Evolutionary conservation across 2,888 invertebrate species (phyloP), one percentile per base, ranked within the genome.

Genomic region (Acholoe squamosa): DNA sequence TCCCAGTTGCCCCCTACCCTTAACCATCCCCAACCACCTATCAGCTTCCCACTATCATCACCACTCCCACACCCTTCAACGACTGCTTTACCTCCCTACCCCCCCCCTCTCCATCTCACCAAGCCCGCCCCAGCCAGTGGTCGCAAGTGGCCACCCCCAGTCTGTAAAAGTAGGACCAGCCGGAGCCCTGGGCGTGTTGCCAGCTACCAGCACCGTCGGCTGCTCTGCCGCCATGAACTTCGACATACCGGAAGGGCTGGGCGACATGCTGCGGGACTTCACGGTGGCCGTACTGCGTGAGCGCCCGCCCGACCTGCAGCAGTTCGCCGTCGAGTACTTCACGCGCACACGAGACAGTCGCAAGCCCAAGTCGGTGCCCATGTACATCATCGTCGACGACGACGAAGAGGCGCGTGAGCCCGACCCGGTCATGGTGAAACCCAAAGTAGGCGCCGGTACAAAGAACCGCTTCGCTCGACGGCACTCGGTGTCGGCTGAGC

Each of bases 301-400:
- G 90, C 92, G 94, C 43, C 96, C 96, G 0, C 91, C 91, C 10
- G 94, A 95, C 91, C 93, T 96, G 25, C 94, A 94, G 91, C 95
- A 95, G 84, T 96, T 95, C 91, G 95, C 96, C 7, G 95, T 95
- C 51, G 95, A 95, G 89, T 96, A 95, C 93, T 96, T 96, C 92
- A 94, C 94, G 28, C 94, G 94, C 89, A 92, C 94, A 5, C 93
- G 95, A 1, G 95, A 95, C 89, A 94, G 93, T 77, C 93, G 94
- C 31, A 92, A 93, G 7, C 94, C 95, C 0, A 89, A 89, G 54
- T 89, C 89, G 31, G 71, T 56, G 25, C 89, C 90, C 71, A 95
- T 96, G 95, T 96, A 96, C 92, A 95, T 95, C 25, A 94, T 95
- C 43, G 95, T 95, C 22, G 95, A 95, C 91, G 94, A 95, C 89